Base-by-base conservation (phyloP, 2,888 invertebrate species). In the Apoda limacodes region DNA sequence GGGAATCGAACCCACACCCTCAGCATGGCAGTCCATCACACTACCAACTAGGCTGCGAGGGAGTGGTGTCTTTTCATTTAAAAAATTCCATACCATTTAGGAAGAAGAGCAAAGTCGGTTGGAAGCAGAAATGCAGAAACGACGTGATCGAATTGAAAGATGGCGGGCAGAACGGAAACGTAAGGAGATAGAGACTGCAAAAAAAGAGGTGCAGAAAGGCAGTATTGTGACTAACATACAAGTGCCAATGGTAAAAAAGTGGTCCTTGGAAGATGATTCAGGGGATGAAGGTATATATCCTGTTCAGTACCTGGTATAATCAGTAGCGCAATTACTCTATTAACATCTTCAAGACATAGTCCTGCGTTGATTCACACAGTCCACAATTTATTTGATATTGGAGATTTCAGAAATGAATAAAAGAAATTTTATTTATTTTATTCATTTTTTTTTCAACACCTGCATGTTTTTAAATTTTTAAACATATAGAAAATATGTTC, bases 241-340 rank as follows among this genome's bases (percentile, higher is more conserved):
- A 48, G 47, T 81, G 40, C 80, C 84, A 0, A 63, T 80, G 12
- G 67, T 80, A 1, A 96, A 95, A 68, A 93, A 94, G 56, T 98
- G 98, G 95, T 95, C 95, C 33, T 75, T 98, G 31, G 95, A 98
- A 64, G 96, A 98, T 65, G 98, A 98, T 56, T 96, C 95, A 40
- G 94, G 93, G 41, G 97, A 97, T 60, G 93, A 94, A 68, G 92
- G 88, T 82, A 84, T n/a, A n/a, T n/a, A n/a, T n/a, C n/a, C n/a
- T n/a, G n/a, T n/a, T n/a, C n/a, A n/a, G n/a, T n/a, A n/a, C n/a
- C n/a, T n/a, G n/a, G n/a, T n/a, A n/a, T n/a, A n/a, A n/a, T n/a
- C n/a, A n/a, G n/a, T n/a, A n/a, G n/a, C n/a, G n/a, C n/a, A n/a
- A n/a, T n/a, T n/a, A n/a, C n/a, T n/a, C n/a, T n/a, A n/a, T n/a